Evolutionary conservation across 2,888 invertebrate genomes (phyloP).

Genomic region (Netelia inedita): DNA sequence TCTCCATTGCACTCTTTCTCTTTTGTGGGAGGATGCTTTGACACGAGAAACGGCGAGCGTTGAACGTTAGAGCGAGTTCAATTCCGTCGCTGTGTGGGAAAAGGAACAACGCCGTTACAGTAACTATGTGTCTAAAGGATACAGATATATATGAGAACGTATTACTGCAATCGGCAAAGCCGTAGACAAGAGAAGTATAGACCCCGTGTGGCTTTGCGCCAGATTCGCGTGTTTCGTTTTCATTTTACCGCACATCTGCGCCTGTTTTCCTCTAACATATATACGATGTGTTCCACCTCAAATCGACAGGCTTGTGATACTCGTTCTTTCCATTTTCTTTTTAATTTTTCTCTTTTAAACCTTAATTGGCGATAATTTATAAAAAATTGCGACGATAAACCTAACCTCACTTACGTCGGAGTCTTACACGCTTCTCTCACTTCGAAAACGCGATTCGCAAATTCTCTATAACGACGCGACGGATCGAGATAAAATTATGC

Average conservation of each 20-base stretch:
- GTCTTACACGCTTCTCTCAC: too few species aligned
- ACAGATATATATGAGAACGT: constrained; percentile 24
- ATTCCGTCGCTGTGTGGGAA: constrained; percentile 43
- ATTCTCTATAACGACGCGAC: too few species aligned
- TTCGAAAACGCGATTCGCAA: too few species aligned
- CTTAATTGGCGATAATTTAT: too few species aligned
- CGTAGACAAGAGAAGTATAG: constrained; percentile 5
- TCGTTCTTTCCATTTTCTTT: too few species aligned
- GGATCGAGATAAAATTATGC: too few species aligned
- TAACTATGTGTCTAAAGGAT: background rate
- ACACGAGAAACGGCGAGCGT: constrained; percentile 38
- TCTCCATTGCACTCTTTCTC: background rate
- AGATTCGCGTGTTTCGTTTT: constrained; percentile 50
- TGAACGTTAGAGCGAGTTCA: constrained; percentile 37
- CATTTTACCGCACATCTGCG: constrained; percentile 47
- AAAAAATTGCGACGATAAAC: too few species aligned
- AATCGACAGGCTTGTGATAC: too few species aligned
- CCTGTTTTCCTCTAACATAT: background rate
- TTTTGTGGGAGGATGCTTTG: constrained; percentile 46
- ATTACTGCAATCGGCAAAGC: constrained; percentile 38
- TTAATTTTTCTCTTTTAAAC: too few species aligned
- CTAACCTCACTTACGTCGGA: too few species aligned
- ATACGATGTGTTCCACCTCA: background rate
- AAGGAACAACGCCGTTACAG: background rate
- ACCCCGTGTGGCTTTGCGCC: constrained; percentile 48